Conservation (phyloP, 2,113 vertebrate genomes). For the Alligator mississippiensis region DNA sequence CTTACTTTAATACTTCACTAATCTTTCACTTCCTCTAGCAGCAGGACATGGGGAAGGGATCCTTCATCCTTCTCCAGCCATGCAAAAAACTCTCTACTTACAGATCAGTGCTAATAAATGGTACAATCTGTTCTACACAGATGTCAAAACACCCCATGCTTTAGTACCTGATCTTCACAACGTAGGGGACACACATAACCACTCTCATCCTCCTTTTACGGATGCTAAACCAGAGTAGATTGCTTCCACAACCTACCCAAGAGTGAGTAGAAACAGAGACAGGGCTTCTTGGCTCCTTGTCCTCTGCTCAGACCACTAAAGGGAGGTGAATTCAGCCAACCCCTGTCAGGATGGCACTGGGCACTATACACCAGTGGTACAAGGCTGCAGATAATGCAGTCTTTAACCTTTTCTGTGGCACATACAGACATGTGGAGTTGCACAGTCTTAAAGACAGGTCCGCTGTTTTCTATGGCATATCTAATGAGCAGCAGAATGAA, state of each 20-base stretch:
- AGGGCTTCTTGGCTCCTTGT: background rate
- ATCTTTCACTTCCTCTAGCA: background rate
- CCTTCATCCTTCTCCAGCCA: background rate
- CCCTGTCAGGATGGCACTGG: background rate
- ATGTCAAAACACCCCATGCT: background rate
- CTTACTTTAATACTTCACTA: background rate
- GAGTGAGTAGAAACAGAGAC: background rate
- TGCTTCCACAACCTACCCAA: background rate
- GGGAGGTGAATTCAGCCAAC: background rate
- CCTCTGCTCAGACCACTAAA: background rate
- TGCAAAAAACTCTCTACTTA: background rate
- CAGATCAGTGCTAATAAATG: background rate
- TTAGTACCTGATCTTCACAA: background rate
- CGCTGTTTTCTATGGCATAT: background rate
- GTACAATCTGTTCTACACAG: background rate
- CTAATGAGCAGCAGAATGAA: background rate
- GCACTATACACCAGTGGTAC: background rate
- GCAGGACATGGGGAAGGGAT: background rate
- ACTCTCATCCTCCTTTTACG: background rate
- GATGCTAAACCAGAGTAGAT: background rate
- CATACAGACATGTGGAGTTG: accelerated
- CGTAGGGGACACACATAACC: background rate
- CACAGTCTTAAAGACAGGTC: background rate
- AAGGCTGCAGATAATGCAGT: accelerated
- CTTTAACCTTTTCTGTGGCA: background rate